Base-by-base conservation (phyloP, 2,113 vertebrate species). In the Urocitellus parryii region DNA sequence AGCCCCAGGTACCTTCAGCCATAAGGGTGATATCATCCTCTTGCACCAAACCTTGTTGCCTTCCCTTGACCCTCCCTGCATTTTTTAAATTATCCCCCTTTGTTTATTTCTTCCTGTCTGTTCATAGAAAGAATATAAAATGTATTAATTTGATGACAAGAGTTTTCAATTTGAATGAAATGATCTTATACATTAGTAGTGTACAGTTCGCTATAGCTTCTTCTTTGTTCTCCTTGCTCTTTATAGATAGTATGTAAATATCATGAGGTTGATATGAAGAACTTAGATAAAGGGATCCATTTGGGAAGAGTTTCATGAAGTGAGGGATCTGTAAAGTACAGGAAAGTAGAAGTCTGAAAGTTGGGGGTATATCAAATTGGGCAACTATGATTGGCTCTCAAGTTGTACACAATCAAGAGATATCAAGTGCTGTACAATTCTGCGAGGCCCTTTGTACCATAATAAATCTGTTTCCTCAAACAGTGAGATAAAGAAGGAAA, bases 31-130 rank as follows among this genome's bases (percentile, higher is more conserved):
- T 42, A 79, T 39, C 51, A 12, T 13, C 68, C 81, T 42, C 29
- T 79, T 70, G 5, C 3, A 20, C 17, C 39, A 65, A 14, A 39
- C 13, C 14, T 76, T 65, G 2, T 25, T 87, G 88, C 12, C 13
- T 82, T 93, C 25, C 37, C 81, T 73, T 32, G 20, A 88, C 4
- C 4, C 72, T 63, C 9, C 12, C 12, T n/a, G 83, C 42, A 53
- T 78, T 65, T 93, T 90, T 39, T 61, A 96, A 90, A 65, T 25
- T 16, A 42, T 77, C 32, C 18, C 51, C 42, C 42, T 45, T 81
- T 92, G 45, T 94, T 94, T 90, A 74, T 72, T 45, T 80, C 70
- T 94, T 22, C 37, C 37, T 32, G 77, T 78, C 10, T 96, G 14
- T 93, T 94, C 53, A 92, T 16, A 51, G 70, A 67, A 27, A 73